phyloP scores from a whole-genome alignment of 2,797 vertebrate genomes.

The Leucoraja ocellata region DNA sequence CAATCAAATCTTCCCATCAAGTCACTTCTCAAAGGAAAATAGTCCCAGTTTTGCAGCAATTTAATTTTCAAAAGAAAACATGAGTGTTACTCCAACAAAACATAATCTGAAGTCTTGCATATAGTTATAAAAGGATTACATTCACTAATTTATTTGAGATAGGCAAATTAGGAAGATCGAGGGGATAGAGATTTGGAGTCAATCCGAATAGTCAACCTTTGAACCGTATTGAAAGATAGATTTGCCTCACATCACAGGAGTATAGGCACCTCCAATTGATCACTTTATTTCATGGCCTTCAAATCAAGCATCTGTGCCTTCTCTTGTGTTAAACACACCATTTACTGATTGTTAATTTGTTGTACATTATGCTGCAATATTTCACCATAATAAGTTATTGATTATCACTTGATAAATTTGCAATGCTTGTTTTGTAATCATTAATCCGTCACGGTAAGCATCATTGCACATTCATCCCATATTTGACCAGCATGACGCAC shows the following conservation, averaged over 20 bases:
- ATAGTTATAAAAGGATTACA: not conserved
- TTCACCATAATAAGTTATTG: constrained; percentile 21
- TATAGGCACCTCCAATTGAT: not conserved
- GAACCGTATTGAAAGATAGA: not conserved
- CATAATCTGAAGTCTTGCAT: not conserved
- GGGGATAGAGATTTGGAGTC: not conserved
- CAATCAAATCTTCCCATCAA: no score
- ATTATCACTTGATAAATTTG: constrained; percentile 28
- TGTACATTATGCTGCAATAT: constrained; percentile 18
- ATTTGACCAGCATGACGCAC: not conserved
- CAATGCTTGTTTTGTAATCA: not conserved
- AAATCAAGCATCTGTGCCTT: constrained; percentile 6
- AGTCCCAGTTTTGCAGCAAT: not conserved
- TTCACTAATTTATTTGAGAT: not conserved
- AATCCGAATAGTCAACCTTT: not conserved
- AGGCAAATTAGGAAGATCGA: not conserved
- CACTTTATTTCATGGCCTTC: not conserved
- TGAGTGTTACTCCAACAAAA: not conserved
- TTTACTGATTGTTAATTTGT: constrained; percentile 33
- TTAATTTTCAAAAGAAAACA: not conserved
- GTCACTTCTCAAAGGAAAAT: no score
- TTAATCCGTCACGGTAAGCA: not conserved
- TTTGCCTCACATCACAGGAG: not conserved
- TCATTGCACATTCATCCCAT: not conserved
- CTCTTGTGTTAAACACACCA: not conserved